Conservation (phyloP, 2,888 invertebrate species). For the Drosophila stalkeri region DNA sequence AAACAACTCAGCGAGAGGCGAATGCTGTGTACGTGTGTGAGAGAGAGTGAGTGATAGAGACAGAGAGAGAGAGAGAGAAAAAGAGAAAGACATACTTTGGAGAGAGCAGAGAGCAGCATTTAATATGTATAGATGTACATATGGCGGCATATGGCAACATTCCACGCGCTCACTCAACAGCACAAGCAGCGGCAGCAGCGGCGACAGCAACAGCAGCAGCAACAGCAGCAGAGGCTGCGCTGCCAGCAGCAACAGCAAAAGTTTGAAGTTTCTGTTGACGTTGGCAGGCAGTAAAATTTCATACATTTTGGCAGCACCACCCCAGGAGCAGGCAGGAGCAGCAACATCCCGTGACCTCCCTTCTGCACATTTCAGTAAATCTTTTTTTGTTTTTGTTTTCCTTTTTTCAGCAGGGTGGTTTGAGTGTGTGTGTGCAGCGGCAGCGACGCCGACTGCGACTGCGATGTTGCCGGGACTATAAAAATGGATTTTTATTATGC, state of each 20-base stretch:
- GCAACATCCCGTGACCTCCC: slow-evolving; percentile 35
- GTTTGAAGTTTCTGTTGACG: slow-evolving; percentile 66
- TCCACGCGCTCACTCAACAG: slow-evolving; percentile 67
- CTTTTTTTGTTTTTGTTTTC: slow-evolving; percentile 39
- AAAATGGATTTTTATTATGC: slow-evolving; percentile 80
- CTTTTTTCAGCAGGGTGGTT: slow-evolving; percentile 57
- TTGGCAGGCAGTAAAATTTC: slow-evolving; percentile 70
- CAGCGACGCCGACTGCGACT: slow-evolving; percentile 22
- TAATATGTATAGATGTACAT: slow-evolving; percentile 59
- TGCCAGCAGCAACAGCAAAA: slow-evolving; percentile 30
- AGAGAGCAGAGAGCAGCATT: slow-evolving; percentile 43
- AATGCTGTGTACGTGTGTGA: background rate
- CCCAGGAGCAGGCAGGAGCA: slow-evolving; percentile 29
- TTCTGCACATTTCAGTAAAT: slow-evolving; percentile 50
- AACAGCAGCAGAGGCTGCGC: slow-evolving; percentile 15
- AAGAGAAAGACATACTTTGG: slow-evolving; percentile 18
- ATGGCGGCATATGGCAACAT: slow-evolving; percentile 80
- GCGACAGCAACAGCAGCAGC: slow-evolving; percentile 11
- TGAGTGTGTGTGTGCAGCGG: slow-evolving; percentile 14
- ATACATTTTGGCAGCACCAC: slow-evolving; percentile 64
- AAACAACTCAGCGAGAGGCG: slow-evolving; percentile 45
- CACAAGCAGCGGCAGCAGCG: slow-evolving; percentile 14
- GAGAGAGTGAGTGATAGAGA: background rate
- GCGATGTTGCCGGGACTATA: slow-evolving; percentile 70
- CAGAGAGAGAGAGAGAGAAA: background rate